phyloP scores from a whole-genome alignment of 2,888 invertebrate species.

The Strigamia maritima region DNA sequence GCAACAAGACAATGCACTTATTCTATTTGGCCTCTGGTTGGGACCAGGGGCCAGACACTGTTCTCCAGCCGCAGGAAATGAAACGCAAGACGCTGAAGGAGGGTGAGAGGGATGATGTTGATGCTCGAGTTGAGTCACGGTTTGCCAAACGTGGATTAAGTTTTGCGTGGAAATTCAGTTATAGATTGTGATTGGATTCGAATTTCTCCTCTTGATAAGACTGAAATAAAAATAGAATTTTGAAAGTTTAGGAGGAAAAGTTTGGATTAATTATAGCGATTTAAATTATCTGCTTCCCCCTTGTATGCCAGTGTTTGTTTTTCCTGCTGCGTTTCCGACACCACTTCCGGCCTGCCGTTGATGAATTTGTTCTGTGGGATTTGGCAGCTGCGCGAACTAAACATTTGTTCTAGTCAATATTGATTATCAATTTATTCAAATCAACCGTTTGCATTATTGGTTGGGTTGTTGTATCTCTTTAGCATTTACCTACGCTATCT shows the following conservation, averaged over 20 bases:
- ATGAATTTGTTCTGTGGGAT: conserved; percentile 25
- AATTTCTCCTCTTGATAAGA: neutral
- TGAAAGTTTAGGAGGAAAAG: neutral
- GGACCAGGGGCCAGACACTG: conserved; percentile 26
- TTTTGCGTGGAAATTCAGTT: conserved; percentile 21
- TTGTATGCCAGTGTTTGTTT: neutral
- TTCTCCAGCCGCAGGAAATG: conserved; percentile 31
- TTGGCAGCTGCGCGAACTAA: conserved; percentile 10
- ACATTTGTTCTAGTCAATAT: conserved; percentile 12
- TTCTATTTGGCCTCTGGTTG: conserved; percentile 33
- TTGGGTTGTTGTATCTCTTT: too few relatives aligned
- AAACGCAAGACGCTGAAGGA: conserved; percentile 21
- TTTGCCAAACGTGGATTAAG: conserved; percentile 26
- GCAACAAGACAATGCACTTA: conserved; percentile 39
- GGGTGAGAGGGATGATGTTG: conserved; percentile 19
- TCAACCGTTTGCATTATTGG: neutral
- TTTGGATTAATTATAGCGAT: neutral
- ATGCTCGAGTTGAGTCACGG: conserved; percentile 31
- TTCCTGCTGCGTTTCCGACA: conserved; percentile 32
- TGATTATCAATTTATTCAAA: conserved; percentile 17
- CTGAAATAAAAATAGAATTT: neutral
- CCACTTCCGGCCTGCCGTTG: conserved; percentile 19
- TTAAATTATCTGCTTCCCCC: neutral
- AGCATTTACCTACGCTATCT: too few relatives aligned
- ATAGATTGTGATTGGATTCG: neutral